phyloP scores from a whole-genome alignment of 53 echinoderm and acorn worm species.

The Holothuria leucospilota region DNA sequence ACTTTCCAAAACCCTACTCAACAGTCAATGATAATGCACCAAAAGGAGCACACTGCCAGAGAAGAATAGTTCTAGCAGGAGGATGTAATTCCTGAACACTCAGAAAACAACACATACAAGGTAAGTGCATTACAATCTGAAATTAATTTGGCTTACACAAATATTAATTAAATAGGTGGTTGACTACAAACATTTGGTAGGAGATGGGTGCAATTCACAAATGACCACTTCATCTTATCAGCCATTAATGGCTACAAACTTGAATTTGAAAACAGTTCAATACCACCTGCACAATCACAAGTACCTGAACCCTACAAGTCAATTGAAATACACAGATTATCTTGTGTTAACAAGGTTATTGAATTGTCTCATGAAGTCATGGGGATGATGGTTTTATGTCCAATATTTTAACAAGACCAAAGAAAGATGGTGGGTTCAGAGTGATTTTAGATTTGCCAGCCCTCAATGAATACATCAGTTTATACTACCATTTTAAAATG shows the following conservation, averaged over 20 bases:
- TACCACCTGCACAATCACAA: not conserved
- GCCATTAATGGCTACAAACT: conserved; percentile 43
- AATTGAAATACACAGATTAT: conserved; percentile 46
- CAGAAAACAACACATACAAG: conserved; percentile 4
- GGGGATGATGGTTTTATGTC: conserved; percentile 57
- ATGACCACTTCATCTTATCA: conserved; percentile 34
- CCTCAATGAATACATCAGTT: conserved; percentile 50
- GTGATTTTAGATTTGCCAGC: conserved; percentile 50
- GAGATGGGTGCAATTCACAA: not conserved
- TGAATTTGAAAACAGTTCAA: conserved; percentile 34
- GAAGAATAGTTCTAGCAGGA: not conserved
- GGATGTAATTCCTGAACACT: not conserved
- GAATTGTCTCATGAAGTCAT: conserved; percentile 33
- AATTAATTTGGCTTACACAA: not conserved
- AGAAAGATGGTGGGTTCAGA: conserved; percentile 63
- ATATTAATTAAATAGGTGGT: conserved; percentile 4
- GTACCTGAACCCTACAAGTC: conserved; percentile 20
- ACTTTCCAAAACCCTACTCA: not conserved
- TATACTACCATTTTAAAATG: conserved; percentile 64
- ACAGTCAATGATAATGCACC: not conserved
- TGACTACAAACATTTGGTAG: not conserved
- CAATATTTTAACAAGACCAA: conserved; percentile 62
- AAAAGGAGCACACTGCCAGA: not conserved
- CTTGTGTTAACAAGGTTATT: conserved; percentile 34
- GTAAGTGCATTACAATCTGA: conserved; percentile 23